A percentile compares a stretch with the other conserved stretches of the same genome.
phyloP scores from a whole-genome alignment of 2,888 invertebrate genomes.

The Drosophila lacicola region DNA sequence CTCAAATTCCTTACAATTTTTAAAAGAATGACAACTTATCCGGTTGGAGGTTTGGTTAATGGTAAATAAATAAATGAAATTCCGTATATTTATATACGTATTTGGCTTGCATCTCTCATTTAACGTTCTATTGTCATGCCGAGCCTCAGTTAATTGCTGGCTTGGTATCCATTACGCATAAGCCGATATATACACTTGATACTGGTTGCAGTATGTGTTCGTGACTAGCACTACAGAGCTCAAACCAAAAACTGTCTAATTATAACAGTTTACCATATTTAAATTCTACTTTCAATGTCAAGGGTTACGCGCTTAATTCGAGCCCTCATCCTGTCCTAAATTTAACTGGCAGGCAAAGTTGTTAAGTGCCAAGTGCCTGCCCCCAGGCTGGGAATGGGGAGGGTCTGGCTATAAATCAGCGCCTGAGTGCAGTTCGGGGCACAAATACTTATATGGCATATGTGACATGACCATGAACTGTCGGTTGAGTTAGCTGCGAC shows the following conservation, averaged over 20 bases:
- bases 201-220: slow-evolving; percentile 5
- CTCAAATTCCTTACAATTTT: no score
- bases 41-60: no score
- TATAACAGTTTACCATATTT: slow-evolving; percentile 51
- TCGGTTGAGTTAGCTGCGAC: slow-evolving; percentile 32
- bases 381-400: slow-evolving; percentile 4
- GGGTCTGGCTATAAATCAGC: slow-evolving; percentile 48
- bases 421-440: slow-evolving; percentile 45
- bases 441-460: slow-evolving; percentile 46
- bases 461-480: slow-evolving; percentile 60
- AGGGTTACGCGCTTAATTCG: slow-evolving; percentile 43
- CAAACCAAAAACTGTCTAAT: slow-evolving; percentile 40
- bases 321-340: slow-evolving; percentile 19
- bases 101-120: not conserved
- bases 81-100: not conserved
- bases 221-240: not conserved
- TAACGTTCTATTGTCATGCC: slow-evolving; percentile 4
- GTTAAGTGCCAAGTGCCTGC: slow-evolving; percentile 51
- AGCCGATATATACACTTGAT: slow-evolving; percentile 5
- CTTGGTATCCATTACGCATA: slow-evolving; percentile 30
- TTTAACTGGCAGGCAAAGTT: slow-evolving; percentile 43
- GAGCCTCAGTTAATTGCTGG: slow-evolving; percentile 34
- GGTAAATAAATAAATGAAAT: not conserved
- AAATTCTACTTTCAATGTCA: slow-evolving; percentile 67
- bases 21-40: no score